phyloP scores from a whole-genome alignment of 2,797 vertebrate species.

The Knipowitschia caucasica region DNA sequence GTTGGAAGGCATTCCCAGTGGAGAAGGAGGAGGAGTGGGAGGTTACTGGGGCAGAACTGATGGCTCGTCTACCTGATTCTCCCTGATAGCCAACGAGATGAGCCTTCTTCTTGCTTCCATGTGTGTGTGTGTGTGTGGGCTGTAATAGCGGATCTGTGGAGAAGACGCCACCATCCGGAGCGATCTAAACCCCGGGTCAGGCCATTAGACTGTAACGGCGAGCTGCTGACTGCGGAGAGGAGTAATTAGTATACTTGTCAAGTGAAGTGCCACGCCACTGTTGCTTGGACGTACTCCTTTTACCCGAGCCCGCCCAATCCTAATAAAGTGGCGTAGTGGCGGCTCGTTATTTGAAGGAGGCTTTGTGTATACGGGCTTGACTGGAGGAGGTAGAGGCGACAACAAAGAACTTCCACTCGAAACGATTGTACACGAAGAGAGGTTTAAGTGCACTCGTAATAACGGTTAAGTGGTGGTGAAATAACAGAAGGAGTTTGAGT shows the following conservation, averaged over 20 bases:
- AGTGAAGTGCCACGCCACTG: conserved; percentile 88
- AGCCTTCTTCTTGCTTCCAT: conserved; percentile 48
- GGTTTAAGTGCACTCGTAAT: background rate
- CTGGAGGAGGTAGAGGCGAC: conserved; percentile 38
- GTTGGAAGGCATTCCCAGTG: conserved; percentile 65
- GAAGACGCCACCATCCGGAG: conserved; percentile 47
- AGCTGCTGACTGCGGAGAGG: conserved; percentile 88
- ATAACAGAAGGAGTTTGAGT: background rate
- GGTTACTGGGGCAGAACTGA: conserved; percentile 99
- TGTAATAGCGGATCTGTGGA: conserved; percentile 59
- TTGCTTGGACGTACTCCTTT: conserved; percentile 82
- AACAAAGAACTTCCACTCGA: conserved; percentile 6
- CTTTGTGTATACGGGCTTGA: conserved; percentile 69
- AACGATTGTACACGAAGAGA: conserved; percentile 1
- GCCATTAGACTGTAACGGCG: conserved; percentile 88
- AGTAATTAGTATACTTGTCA: conserved; percentile 99
- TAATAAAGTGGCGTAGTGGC: conserved; percentile 92
- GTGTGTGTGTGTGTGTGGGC: conserved; percentile 17
- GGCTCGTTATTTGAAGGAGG: conserved; percentile 92
- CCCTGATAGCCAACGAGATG: conserved; percentile 78
- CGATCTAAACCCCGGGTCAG: conserved; percentile 79
- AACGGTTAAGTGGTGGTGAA: background rate
- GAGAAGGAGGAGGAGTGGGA: conserved; percentile 87
- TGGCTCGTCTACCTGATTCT: conserved; percentile 94
- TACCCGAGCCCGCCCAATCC: conserved; percentile 60